Evolutionary conservation across 1,140 invertebrate genomes (phyloP).

Genomic region (Magallana gigas): DNA sequence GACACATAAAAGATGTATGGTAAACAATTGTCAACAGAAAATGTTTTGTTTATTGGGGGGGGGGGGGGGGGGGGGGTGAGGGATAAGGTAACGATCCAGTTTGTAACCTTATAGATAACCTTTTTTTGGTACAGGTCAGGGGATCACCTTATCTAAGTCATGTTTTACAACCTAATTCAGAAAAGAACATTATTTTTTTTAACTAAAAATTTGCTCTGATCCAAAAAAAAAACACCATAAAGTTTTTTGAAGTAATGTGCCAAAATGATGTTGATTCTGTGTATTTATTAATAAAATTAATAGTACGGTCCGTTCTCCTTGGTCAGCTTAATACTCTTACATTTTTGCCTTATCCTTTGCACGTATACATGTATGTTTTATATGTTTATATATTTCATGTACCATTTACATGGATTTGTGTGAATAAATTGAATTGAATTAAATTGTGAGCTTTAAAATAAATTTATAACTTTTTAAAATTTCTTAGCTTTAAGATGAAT

Average conservation of each 20-base stretch:
- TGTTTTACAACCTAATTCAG: constrained; percentile 17
- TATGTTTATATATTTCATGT: constrained; percentile 14
- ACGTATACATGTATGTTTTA: constrained; percentile 5
- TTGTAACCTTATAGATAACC: constrained; percentile 12
- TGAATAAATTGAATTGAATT: constrained; percentile 6
- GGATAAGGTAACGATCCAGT: neutral
- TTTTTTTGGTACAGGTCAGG: constrained; percentile 15
- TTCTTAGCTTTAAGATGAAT: constrained; percentile 1
- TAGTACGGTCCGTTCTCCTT: neutral
- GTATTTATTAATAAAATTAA: constrained; percentile 17
- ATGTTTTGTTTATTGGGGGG: neutral
- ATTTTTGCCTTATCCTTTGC: neutral
- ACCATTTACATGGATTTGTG: constrained; percentile 7
- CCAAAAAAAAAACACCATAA: neutral
- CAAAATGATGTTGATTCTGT: constrained; percentile 13
- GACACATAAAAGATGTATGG: neutral
- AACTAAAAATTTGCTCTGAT: neutral
- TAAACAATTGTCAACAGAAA: constrained; percentile 6
- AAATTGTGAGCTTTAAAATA: neutral
- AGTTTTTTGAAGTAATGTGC: constrained; percentile 9
- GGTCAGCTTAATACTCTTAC: neutral
- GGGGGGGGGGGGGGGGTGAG: neutral
- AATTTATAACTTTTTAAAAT: neutral
- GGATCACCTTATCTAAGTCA: constrained; percentile 6
- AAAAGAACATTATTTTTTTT: neutral